A percentile compares a stretch with the other conserved stretches of the same genome.
phyloP scores from a whole-genome alignment of 2,113 vertebrate species.

The Dipodomys spectabilis region DNA sequence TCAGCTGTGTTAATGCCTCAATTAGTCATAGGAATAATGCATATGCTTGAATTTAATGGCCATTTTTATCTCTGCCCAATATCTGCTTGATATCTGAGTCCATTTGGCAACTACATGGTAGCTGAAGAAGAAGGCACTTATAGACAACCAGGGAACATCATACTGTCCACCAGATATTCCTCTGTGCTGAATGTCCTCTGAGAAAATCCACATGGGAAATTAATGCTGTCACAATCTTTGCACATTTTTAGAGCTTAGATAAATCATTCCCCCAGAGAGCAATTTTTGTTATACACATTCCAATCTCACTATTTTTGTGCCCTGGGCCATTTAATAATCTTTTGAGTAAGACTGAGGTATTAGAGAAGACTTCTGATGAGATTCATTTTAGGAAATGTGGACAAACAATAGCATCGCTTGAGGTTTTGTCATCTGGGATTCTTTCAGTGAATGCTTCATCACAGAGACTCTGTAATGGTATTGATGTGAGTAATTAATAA shows the following conservation, averaged over 20 bases:
- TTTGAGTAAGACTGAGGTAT: background rate
- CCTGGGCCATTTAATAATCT: background rate
- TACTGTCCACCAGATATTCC: background rate
- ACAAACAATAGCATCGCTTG: background rate
- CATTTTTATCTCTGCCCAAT: background rate
- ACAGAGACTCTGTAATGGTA: background rate
- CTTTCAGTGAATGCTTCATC: background rate
- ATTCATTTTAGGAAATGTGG: background rate
- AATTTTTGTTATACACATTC: background rate
- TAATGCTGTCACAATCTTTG: background rate
- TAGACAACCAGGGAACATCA: background rate
- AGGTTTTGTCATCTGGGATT: background rate
- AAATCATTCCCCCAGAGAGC: background rate
- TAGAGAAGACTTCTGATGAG: background rate
- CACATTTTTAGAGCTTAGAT: background rate
- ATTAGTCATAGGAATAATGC: background rate
- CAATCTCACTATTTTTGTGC: background rate
- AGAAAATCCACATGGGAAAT: background rate
- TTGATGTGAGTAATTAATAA: background rate
- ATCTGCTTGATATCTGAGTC: background rate
- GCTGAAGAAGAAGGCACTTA: background rate
- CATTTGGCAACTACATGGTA: background rate
- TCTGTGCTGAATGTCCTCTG: background rate
- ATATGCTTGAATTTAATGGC: background rate
- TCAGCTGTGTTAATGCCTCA: background rate